These are phyloP conservation scores for Tiliacea aurago DNA, from an alignment of 2,888 invertebrate genomes.

Conservation along the genomic window DNA sequence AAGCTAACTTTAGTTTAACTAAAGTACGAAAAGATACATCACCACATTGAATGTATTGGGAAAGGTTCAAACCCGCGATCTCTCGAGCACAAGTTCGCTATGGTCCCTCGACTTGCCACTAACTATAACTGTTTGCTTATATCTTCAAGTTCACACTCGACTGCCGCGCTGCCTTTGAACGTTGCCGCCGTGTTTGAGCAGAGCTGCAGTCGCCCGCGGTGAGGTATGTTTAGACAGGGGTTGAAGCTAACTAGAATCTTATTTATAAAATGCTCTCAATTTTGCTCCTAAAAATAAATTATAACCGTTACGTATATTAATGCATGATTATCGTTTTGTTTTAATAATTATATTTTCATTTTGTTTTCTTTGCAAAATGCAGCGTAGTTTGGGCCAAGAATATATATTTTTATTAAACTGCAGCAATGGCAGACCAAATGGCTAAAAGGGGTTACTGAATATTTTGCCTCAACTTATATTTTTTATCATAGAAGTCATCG, in stretches of 20 bases:
- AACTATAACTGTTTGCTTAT: conserved; percentile 47
- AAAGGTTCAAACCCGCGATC: conserved; percentile 7
- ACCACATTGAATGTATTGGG: background rate
- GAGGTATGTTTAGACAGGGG: conserved; percentile 38
- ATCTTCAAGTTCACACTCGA: conserved; percentile 56
- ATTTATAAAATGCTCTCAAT: conserved; percentile 14
- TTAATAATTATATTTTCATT: background rate
- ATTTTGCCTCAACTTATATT: background rate
- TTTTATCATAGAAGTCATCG: no score
- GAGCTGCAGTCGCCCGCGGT: conserved; percentile 36
- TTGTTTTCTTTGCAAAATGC: background rate
- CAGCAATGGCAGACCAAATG: no score
- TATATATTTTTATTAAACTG: background rate
- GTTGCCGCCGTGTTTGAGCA: conserved; percentile 46
- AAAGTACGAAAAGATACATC: no score
- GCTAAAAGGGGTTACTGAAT: no score
- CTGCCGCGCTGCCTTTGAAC: conserved; percentile 53
- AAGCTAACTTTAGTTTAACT: no score
- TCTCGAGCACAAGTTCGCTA: conserved; percentile 2
- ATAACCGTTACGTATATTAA: background rate
- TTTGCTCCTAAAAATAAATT: background rate
- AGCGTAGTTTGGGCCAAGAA: background rate
- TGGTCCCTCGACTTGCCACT: conserved; percentile 49
- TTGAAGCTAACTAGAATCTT: conserved; percentile 20
- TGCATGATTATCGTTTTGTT: no score